These are phyloP conservation scores for Tetrax tetrax DNA, from an alignment of 2,113 vertebrate genomes.

Conservation along the genomic window DNA sequence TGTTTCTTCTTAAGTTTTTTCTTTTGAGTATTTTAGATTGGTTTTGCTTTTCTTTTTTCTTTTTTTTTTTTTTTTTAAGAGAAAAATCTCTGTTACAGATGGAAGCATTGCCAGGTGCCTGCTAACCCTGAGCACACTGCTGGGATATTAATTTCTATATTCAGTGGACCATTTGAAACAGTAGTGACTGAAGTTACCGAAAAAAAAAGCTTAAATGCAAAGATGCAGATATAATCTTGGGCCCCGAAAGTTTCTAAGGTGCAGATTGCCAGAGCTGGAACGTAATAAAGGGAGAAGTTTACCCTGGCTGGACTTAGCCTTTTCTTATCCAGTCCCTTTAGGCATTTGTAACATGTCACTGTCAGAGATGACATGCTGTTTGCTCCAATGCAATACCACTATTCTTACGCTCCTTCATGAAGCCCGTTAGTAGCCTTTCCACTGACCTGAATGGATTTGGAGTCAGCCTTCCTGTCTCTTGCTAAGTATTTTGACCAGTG, in stretches of 20 bases:
- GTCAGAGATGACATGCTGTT: background rate
- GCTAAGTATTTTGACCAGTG: background rate
- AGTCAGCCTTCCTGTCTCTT: background rate
- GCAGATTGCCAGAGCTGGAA: background rate
- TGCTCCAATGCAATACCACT: background rate
- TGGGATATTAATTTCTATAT: background rate
- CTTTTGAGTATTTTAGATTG: background rate
- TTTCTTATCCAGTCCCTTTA: background rate
- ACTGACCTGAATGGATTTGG: background rate
- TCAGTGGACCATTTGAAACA: background rate
- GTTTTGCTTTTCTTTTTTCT: background rate
- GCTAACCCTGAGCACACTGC: background rate
- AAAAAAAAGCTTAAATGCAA: background rate
- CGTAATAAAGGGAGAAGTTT: background rate
- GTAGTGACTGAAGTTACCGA: background rate
- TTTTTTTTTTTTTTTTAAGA: background rate
- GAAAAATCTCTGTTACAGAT: background rate
- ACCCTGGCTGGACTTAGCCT: background rate
- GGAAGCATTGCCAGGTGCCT: background rate
- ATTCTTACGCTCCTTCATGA: background rate
- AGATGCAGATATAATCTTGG: background rate
- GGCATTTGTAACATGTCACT: background rate
- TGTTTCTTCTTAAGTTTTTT: background rate
- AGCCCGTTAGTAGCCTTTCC: background rate
- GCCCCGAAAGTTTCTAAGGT: background rate